Evolutionary conservation across 2,888 invertebrate species (phyloP).

Genomic region (Malachius bipustulatus): DNA sequence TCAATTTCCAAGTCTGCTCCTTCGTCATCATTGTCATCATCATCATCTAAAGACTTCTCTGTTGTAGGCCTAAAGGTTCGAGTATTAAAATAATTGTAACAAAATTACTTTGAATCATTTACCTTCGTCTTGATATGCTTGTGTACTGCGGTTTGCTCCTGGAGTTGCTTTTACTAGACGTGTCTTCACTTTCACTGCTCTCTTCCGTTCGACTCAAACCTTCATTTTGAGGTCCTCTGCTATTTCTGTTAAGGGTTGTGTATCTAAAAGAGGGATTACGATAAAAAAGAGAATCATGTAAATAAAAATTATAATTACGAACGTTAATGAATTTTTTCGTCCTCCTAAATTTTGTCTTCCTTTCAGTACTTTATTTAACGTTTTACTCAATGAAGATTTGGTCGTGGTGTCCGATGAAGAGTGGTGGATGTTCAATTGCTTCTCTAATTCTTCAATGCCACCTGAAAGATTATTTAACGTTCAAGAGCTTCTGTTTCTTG

Average conservation of each 20-base stretch:
- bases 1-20: conserved; percentile 23
- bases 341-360: conserved; percentile 9
- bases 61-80: conserved; percentile 28
- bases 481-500: conserved; percentile 5
- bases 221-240: conserved; percentile 46
- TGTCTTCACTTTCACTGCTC: conserved; percentile 28
- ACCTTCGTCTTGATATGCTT: conserved; percentile 31
- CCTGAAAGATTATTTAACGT: conserved; percentile 37
- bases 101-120: too few species aligned
- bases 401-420: conserved; percentile 35
- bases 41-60: conserved; percentile 23
- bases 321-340: too few species aligned
- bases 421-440: conserved; percentile 47
- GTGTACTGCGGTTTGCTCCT: conserved; percentile 38
- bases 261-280: conserved; percentile 20
- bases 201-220: conserved; percentile 34
- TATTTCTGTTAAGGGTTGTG: conserved; percentile 49
- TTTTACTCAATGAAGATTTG: conserved; percentile 58
- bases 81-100: too few species aligned
- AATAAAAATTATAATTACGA: too few species aligned
- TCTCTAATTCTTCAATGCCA: conserved; percentile 76
- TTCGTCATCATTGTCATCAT: conserved; percentile 21
- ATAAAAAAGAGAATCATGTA: too few species aligned
- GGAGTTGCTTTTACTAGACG: conserved; percentile 33
- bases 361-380: conserved; percentile 60